Conservation (phyloP, 2,113 vertebrate species). For the Enhydra lutris region DNA sequence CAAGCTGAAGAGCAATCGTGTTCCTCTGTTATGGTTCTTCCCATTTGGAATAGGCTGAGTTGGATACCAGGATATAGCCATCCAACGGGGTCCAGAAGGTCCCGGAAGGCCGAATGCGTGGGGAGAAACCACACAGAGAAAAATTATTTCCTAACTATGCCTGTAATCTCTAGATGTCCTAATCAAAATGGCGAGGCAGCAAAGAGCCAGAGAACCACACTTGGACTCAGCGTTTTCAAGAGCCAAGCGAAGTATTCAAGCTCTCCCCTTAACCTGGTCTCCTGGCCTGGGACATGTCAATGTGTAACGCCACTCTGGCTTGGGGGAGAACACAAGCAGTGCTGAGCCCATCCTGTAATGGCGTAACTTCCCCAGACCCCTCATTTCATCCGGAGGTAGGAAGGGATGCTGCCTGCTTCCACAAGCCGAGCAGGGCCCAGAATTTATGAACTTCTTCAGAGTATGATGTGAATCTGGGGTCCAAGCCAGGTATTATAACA, state of each 20-base stretch:
- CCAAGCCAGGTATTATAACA: slow-evolving; percentile 44
- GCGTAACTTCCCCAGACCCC: neutral
- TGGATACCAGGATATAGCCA: neutral
- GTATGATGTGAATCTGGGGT: neutral
- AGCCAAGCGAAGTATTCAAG: neutral
- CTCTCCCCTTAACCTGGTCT: neutral
- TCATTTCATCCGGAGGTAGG: slow-evolving; percentile 7
- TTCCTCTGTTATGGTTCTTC: neutral
- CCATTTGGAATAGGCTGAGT: neutral
- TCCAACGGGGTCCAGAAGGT: neutral
- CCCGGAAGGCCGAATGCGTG: neutral
- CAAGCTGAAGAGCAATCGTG: neutral
- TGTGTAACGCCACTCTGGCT: neutral
- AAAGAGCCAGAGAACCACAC: neutral
- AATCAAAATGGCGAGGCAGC: neutral
- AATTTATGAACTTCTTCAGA: slow-evolving; percentile 62
- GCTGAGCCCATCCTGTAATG: neutral
- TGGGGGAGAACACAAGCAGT: neutral
- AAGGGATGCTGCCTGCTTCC: neutral
- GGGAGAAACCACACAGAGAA: neutral
- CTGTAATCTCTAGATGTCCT: neutral
- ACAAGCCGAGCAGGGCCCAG: slow-evolving; percentile 43
- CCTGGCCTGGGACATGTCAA: neutral
- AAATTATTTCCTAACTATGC: neutral
- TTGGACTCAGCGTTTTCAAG: slow-evolving; percentile 30